phyloP scores from a whole-genome alignment of 2,113 vertebrate genomes.

The Muscicapa adusta region DNA sequence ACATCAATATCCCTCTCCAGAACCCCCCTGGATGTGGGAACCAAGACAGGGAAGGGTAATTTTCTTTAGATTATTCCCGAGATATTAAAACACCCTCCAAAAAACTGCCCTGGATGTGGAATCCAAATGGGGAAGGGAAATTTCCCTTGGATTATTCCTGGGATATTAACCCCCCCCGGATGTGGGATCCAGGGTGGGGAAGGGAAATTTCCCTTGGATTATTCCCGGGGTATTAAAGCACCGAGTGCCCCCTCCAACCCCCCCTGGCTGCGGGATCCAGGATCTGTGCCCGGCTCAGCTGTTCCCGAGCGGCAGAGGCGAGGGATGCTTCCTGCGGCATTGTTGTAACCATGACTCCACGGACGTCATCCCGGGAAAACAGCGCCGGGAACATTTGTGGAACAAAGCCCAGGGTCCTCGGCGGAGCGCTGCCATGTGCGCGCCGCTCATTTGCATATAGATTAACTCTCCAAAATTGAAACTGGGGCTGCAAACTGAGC shows the following conservation, averaged over 20 bases:
- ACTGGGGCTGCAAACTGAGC: background rate
- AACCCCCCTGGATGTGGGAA: background rate
- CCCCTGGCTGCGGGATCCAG: background rate
- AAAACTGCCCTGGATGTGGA: background rate
- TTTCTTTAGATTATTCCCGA: too few relatives aligned
- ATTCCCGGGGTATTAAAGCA: background rate
- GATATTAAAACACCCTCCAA: background rate
- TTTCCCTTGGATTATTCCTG: background rate
- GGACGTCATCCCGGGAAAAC: conserved; percentile 62
- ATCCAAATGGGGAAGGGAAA: background rate
- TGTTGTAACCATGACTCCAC: conserved; percentile 62
- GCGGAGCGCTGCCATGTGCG: background rate
- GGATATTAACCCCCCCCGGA: background rate
- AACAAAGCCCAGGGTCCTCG: conserved; percentile 40
- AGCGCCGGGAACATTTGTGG: conserved; percentile 27
- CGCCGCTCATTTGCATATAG: background rate
- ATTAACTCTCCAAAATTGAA: background rate
- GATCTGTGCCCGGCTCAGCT: background rate
- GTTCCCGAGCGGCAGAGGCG: conserved; percentile 13
- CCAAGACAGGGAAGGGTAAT: background rate
- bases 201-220: background rate
- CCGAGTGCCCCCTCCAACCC: accelerated
- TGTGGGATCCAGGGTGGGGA: background rate
- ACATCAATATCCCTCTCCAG: background rate
- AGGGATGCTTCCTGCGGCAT: conserved; percentile 27